Evolutionary conservation across 2,113 vertebrate genomes (phyloP).

Genomic region (Bagarius yarrelli): DNA sequence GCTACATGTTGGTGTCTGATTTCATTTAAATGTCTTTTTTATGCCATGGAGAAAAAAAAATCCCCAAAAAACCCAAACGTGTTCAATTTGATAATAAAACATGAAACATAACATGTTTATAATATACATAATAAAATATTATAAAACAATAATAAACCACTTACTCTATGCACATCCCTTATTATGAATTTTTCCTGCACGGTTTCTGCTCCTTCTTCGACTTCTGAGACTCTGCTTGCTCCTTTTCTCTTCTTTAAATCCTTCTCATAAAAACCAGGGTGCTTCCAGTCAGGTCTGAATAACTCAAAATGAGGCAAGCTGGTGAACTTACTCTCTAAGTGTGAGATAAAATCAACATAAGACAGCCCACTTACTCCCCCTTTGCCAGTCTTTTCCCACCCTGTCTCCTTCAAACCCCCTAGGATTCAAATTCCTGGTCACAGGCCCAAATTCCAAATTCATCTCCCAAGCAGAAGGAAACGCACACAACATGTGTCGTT

Average conservation of each 20-base stretch:
- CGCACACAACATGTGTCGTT: constrained; percentile 19
- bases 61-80: background rate
- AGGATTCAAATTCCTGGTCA: constrained; percentile 54
- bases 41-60: background rate
- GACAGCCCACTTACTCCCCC: constrained; percentile 38
- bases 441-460: constrained; percentile 47
- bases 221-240: background rate
- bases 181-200: background rate
- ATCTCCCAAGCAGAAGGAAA: constrained; percentile 35
- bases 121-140: too few species aligned
- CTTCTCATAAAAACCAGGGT: background rate
- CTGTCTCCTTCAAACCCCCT: constrained; percentile 37
- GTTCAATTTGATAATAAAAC: background rate
- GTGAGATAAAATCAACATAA: constrained; percentile 32
- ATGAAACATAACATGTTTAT: too few species aligned
- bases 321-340: constrained; percentile 16
- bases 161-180: constrained; percentile 5
- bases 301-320: constrained; percentile 27
- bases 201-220: background rate
- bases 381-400: constrained; percentile 35
- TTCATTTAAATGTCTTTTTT: background rate
- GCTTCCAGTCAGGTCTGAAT: constrained; percentile 9
- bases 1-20: background rate
- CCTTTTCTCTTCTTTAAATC: background rate
- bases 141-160: background rate